These are phyloP conservation scores for Platycheirus albimanus DNA, from an alignment of 2,888 invertebrate species.

Conservation along the genomic window DNA sequence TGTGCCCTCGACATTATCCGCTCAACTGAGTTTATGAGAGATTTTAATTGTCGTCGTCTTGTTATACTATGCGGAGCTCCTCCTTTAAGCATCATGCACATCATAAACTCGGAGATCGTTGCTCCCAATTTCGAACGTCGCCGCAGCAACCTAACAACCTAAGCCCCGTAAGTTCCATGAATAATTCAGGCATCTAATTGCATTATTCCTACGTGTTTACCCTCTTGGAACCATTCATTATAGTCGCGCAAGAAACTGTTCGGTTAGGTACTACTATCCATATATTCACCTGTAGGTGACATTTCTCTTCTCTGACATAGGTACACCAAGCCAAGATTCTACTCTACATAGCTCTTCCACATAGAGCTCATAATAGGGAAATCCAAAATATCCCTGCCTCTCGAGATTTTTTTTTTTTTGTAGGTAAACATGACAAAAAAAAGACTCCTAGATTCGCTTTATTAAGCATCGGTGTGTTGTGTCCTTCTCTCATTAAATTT, in stretches of 20 bases:
- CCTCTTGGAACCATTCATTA: constrained; percentile 8
- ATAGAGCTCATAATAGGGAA: not conserved
- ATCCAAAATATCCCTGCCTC: constrained; percentile 1
- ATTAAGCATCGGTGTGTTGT: constrained; percentile 36
- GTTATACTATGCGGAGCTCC: not conserved
- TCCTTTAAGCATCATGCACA: not conserved
- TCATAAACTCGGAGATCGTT: constrained; percentile 49
- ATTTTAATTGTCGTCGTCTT: constrained; percentile 51
- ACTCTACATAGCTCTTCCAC: not conserved
- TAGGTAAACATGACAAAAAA: constrained; percentile 6
- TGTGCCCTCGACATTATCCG: not conserved
- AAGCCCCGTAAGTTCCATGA: constrained; percentile 15
- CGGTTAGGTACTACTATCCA: no score
- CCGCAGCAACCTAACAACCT: constrained; percentile 24
- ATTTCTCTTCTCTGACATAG: no score
- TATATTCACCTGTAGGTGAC: not conserved
- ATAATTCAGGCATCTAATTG: constrained; percentile 62
- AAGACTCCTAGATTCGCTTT: constrained; percentile 33
- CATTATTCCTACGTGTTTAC: constrained; percentile 33
- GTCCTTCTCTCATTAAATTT: constrained; percentile 43
- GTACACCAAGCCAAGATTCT: no score
- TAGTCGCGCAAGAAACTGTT: constrained; percentile 8
- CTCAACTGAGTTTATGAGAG: constrained; percentile 20
- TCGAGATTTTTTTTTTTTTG: constrained; percentile 37
- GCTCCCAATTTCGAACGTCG: constrained; percentile 57